Evolutionary conservation across 2,113 vertebrate species (phyloP).

Genomic region (Eolophus roseicapilla): DNA sequence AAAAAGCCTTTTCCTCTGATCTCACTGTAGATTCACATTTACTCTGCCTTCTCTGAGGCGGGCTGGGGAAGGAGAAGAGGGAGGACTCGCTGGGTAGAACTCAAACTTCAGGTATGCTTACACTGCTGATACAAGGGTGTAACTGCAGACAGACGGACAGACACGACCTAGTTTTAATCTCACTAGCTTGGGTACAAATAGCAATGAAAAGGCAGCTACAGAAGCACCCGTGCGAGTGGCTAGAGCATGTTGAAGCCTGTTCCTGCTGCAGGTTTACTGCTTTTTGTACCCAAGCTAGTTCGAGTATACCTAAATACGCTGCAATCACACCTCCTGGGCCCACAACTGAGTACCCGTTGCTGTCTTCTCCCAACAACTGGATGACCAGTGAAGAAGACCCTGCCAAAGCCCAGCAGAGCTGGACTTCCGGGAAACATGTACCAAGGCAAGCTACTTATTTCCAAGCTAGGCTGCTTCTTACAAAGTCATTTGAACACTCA

Average conservation of each 20-base stretch:
- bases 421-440: background rate
- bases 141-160: background rate
- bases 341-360: accelerated
- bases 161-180: background rate
- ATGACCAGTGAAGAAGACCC: background rate
- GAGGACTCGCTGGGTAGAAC: background rate
- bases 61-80: background rate
- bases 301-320: accelerated
- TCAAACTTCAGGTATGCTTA: background rate
- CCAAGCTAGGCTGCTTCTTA: background rate
- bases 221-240: background rate
- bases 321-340: background rate
- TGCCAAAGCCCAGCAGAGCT: too few relatives aligned
- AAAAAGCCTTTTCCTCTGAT: background rate
- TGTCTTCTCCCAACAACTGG: accelerated
- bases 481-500: background rate
- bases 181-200: background rate
- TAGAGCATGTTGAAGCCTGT: background rate
- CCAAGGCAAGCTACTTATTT: background rate
- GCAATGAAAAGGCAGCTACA: background rate
- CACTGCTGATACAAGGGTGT: background rate
- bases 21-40: accelerated
- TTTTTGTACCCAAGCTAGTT: background rate
- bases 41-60: background rate
- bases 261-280: background rate